A percentile compares a stretch with the other conserved stretches of the same genome.
Evolutionary conservation across 2,113 vertebrate genomes (phyloP).

Genomic region (Sceloporus tristichus): DNA sequence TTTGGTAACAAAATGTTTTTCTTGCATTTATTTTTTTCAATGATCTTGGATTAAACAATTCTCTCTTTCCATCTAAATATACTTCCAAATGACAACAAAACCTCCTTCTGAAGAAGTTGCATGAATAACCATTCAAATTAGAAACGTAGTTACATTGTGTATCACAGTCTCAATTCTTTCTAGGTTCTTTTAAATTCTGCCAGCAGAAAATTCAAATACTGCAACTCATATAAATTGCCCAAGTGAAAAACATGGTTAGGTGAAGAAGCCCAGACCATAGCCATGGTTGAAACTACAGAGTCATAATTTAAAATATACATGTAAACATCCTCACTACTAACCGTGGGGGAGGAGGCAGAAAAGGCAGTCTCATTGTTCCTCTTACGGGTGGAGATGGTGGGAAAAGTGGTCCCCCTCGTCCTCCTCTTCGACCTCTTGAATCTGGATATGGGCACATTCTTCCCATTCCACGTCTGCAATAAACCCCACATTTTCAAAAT

Average conservation of each 20-base stretch:
- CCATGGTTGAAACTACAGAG: neutral
- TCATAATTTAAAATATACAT: neutral
- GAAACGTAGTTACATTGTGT: neutral
- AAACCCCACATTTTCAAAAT: neutral
- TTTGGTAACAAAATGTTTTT: neutral
- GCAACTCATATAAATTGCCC: neutral
- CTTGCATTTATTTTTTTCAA: neutral
- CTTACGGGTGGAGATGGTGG: slow-evolving; percentile 61
- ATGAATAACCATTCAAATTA: neutral
- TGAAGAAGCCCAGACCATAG: neutral
- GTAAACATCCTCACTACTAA: slow-evolving; percentile 5
- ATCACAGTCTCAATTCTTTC: neutral
- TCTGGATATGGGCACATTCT: slow-evolving; percentile 80
- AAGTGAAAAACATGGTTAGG: neutral
- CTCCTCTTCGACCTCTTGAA: slow-evolving; percentile 67
- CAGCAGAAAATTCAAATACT: neutral
- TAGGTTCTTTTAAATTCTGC: neutral
- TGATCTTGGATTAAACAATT: neutral
- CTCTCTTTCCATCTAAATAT: neutral
- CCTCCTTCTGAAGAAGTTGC: neutral
- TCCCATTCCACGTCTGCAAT: slow-evolving; percentile 76
- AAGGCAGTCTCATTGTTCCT: slow-evolving; percentile 70
- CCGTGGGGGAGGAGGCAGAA: slow-evolving; percentile 56
- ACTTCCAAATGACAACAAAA: neutral
- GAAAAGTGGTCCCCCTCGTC: slow-evolving; percentile 65